These are phyloP conservation scores for Frieseomelitta varia DNA, from an alignment of 1,140 invertebrate genomes.

Conservation along the genomic window DNA sequence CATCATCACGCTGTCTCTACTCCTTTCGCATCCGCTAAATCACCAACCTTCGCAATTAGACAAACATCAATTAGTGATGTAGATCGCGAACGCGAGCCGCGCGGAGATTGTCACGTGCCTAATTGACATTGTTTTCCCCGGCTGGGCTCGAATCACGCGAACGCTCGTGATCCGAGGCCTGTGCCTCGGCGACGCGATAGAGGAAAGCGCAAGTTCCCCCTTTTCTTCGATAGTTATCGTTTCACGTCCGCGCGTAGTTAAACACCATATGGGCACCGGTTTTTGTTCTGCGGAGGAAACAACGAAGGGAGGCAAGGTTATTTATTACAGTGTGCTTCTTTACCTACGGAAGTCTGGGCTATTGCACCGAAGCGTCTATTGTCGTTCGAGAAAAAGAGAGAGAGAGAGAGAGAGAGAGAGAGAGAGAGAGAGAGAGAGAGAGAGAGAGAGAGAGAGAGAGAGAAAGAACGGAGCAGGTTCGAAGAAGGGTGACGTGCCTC, in stretches of 20 bases:
- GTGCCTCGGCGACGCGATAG: too few species aligned
- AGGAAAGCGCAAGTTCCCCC: slow-evolving; percentile 49
- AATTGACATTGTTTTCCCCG: slow-evolving; percentile 19
- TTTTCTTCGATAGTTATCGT: slow-evolving; percentile 63
- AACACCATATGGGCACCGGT: slow-evolving; percentile 62
- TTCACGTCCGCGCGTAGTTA: slow-evolving; percentile 62
- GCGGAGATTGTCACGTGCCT: slow-evolving; percentile 14
- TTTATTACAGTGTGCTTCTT: slow-evolving; percentile 67
- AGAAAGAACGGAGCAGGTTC: slow-evolving; percentile 12
- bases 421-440: neutral
- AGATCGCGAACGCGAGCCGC: neutral
- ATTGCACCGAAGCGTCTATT: slow-evolving; percentile 63
- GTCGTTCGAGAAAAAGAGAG: slow-evolving; percentile 14
- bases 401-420: too few species aligned
- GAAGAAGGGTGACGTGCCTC: neutral
- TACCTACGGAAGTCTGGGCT: slow-evolving; percentile 65
- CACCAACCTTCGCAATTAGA: neutral
- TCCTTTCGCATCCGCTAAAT: neutral
- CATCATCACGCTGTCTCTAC: neutral
- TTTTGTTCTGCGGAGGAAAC: slow-evolving; percentile 59
- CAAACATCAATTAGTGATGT: neutral
- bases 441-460: too few species aligned
- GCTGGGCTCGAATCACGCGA: neutral
- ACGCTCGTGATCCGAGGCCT: neutral
- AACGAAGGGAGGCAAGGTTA: slow-evolving; percentile 56